Conservation (phyloP, 2,888 invertebrate genomes). For the Philaethria dido region DNA sequence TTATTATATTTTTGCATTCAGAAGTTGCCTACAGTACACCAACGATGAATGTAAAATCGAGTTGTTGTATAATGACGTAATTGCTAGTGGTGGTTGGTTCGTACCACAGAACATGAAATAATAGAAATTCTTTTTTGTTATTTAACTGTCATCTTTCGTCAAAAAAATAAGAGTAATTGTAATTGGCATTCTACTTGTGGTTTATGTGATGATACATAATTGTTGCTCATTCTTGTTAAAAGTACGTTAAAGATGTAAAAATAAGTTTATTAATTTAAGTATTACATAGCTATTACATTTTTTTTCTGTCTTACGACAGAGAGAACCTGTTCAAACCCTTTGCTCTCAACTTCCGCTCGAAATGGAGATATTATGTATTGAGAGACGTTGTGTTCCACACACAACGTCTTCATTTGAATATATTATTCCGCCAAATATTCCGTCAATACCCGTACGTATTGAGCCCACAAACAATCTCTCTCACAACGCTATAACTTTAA, state of each 20-base stretch:
- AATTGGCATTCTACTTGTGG: background rate
- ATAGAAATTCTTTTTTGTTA: conserved; percentile 20
- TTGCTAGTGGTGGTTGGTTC: conserved; percentile 34
- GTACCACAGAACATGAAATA: conserved; percentile 24
- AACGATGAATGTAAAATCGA: conserved; percentile 39
- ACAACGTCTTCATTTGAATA: no score
- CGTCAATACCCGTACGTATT: no score
- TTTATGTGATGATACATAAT: conserved; percentile 3
- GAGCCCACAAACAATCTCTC: no score
- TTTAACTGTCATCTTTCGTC: conserved; percentile 16
- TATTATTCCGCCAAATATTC: no score
- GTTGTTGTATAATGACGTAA: conserved; percentile 44
- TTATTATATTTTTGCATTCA: conserved; percentile 4
- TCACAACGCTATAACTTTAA: no score
- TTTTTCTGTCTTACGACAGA: no score
- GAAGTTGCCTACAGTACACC: conserved; percentile 33
- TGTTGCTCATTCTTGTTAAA: background rate
- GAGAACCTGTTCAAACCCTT: no score
- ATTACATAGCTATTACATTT: no score
- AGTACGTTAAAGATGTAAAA: background rate
- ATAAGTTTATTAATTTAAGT: no score
- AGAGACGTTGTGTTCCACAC: no score
- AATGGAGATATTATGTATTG: no score
- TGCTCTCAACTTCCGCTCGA: no score
- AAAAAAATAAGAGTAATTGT: conserved; percentile 5